Conservation (phyloP, 2,888 invertebrate species). For the Hermaeophaga mercurialis region DNA sequence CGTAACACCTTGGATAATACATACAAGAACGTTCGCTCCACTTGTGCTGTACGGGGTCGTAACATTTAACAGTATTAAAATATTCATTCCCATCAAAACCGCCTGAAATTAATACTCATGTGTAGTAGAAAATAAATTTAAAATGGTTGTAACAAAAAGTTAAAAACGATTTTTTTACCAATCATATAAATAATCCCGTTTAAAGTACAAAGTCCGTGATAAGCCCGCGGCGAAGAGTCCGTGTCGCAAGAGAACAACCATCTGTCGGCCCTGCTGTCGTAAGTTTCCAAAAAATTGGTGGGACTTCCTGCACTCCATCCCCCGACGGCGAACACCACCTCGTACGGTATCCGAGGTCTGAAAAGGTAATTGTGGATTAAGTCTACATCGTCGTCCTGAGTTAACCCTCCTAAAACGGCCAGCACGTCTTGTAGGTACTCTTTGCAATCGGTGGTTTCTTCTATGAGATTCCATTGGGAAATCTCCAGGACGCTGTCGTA, state of each 20-base stretch:
- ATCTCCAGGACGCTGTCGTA: constrained; percentile 43
- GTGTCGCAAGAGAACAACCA: constrained; percentile 76
- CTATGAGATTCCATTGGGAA: constrained; percentile 41
- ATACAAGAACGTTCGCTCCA: constrained; percentile 81
- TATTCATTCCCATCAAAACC: constrained; percentile 82
- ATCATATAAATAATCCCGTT: constrained; percentile 77
- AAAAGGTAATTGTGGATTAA: constrained; percentile 38
- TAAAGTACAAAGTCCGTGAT: constrained; percentile 77
- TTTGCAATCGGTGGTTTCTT: constrained; percentile 45
- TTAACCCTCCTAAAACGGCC: constrained; percentile 37
- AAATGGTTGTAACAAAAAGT: too few species aligned
- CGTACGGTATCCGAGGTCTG: constrained; percentile 73
- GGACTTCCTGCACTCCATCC: constrained; percentile 88
- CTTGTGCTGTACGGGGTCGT: constrained; percentile 74
- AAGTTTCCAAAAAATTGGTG: constrained; percentile 78
- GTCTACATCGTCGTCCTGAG: constrained; percentile 36
- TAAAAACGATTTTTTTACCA: constrained; percentile 56
- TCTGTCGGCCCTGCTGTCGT: constrained; percentile 76
- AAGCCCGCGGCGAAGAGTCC: constrained; percentile 73
- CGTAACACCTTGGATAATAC: constrained; percentile 77
- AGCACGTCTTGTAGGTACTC: constrained; percentile 46
- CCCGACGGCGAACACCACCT: constrained; percentile 81
- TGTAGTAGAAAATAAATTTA: too few species aligned
- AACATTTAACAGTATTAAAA: constrained; percentile 79
- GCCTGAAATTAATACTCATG: constrained; percentile 49